These are phyloP conservation scores for Agrochola macilenta DNA, from an alignment of 2,888 invertebrate genomes.

Conservation along the genomic window DNA sequence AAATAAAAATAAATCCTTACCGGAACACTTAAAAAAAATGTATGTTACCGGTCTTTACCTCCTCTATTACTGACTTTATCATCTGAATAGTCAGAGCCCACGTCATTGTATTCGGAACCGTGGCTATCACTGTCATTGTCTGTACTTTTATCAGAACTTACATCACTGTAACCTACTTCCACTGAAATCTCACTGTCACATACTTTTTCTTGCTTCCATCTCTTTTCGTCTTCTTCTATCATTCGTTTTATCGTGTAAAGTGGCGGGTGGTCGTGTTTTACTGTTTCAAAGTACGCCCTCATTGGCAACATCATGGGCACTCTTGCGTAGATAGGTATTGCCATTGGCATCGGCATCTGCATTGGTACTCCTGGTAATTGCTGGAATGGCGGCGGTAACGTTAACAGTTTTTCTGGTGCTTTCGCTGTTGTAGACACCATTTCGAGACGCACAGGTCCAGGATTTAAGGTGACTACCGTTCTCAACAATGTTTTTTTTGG, in stretches of 20 bases:
- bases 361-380: constrained; percentile 29
- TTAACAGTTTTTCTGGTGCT: not conserved
- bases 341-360: constrained; percentile 34
- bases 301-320: constrained; percentile 76
- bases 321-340: constrained; percentile 50
- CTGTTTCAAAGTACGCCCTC: constrained; percentile 78
- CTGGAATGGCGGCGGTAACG: not conserved
- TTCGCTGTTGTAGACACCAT: constrained; percentile 3
- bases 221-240: constrained; percentile 62
- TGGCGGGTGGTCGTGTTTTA: constrained; percentile 83
- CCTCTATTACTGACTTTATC: not conserved
- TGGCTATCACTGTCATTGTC: constrained; percentile 10
- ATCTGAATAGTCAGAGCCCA: constrained; percentile 24
- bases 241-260: constrained; percentile 72
- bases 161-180: constrained; percentile 33
- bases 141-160: constrained; percentile 8
- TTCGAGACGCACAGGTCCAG: not conserved
- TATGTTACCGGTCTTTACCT: not conserved
- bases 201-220: constrained; percentile 49
- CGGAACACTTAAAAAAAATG: no score
- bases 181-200: constrained; percentile 43
- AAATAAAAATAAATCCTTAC: constrained; percentile 21
- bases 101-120: not conserved
- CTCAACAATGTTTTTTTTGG: not conserved
- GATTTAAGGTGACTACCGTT: not conserved